phyloP scores from a whole-genome alignment of 2,888 invertebrate genomes.

The Isotomurus palustris region DNA sequence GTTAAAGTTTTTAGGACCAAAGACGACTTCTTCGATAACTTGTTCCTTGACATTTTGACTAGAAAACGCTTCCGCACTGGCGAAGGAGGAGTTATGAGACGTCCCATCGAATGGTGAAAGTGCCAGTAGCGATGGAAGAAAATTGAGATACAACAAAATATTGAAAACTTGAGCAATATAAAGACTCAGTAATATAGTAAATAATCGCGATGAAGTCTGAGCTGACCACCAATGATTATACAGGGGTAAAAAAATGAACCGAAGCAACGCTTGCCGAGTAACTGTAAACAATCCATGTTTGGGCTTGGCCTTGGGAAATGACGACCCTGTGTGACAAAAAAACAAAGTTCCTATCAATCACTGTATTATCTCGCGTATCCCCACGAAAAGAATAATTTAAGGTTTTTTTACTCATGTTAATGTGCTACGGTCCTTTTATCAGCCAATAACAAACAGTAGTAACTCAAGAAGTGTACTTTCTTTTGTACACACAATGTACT shows the following conservation, averaged over 20 bases:
- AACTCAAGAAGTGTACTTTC: no score
- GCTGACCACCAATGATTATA: slow-evolving; percentile 85
- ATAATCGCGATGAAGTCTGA: slow-evolving; percentile 75
- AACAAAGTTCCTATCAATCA: no score
- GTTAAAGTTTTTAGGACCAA: background rate
- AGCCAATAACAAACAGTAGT: no score
- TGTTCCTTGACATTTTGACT: background rate
- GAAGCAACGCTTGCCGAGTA: slow-evolving; percentile 72
- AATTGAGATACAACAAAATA: slow-evolving; percentile 7
- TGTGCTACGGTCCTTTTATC: no score
- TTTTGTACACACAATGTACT: no score
- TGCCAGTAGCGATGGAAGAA: no score
- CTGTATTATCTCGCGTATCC: no score
- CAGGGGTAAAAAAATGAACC: slow-evolving; percentile 77
- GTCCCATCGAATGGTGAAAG: slow-evolving; percentile 1
- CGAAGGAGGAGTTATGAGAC: slow-evolving; percentile 17
- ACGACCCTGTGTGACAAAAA: slow-evolving; percentile 64
- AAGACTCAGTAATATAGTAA: slow-evolving; percentile 64
- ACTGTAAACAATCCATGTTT: slow-evolving; percentile 84
- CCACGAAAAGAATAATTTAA: no score
- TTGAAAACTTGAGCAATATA: slow-evolving; percentile 71
- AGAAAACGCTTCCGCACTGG: background rate
- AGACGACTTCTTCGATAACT: background rate
- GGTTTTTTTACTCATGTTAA: no score
- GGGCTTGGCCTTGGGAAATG: slow-evolving; percentile 92